phyloP scores from a whole-genome alignment of 2,888 invertebrate genomes.

The Caenorhabditis virilis region DNA sequence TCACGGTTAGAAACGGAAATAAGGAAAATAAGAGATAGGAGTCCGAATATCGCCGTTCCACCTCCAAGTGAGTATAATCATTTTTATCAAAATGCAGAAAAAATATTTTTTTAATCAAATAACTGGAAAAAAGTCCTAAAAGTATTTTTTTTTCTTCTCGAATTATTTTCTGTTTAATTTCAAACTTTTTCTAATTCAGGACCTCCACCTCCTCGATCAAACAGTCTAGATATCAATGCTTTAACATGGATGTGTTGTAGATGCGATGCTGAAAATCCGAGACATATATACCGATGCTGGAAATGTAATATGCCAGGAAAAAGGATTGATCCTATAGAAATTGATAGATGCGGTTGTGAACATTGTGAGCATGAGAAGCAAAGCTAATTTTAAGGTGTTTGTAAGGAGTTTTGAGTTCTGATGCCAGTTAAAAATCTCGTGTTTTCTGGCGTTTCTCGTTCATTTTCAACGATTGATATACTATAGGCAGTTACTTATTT shows the following conservation, averaged over 20 bases:
- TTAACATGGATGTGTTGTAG: conserved; percentile 26
- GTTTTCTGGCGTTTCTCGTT: too few species aligned
- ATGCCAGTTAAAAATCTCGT: too few species aligned
- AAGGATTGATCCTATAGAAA: conserved; percentile 32
- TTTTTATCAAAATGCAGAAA: too few species aligned
- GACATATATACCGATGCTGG: conserved; percentile 15
- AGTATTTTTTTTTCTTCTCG: not conserved
- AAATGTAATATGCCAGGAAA: conserved; percentile 30
- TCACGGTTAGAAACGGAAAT: conserved; percentile 9
- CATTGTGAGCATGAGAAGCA: too few species aligned
- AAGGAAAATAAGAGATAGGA: conserved; percentile 9
- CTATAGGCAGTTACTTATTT: too few species aligned
- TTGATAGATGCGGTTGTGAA: conserved; percentile 22
- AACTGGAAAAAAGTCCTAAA: not conserved
- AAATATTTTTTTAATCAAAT: not conserved
- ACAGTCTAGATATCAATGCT: conserved; percentile 13
- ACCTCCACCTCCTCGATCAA: conserved; percentile 29
- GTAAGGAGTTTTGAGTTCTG: too few species aligned
- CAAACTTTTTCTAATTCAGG: conserved; percentile 13
- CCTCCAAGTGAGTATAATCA: conserved; percentile 31
- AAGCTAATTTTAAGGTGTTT: too few species aligned
- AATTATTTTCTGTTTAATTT: too few species aligned
- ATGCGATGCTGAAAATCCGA: conserved; percentile 11
- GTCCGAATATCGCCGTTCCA: conserved; percentile 13
- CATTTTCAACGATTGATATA: too few species aligned